Percentiles rank a stretch among this genome's conserved stretches.
These are phyloP conservation scores for Anoncus sp. DNA, from an alignment of 2,888 invertebrate species.

Conservation along the genomic window DNA sequence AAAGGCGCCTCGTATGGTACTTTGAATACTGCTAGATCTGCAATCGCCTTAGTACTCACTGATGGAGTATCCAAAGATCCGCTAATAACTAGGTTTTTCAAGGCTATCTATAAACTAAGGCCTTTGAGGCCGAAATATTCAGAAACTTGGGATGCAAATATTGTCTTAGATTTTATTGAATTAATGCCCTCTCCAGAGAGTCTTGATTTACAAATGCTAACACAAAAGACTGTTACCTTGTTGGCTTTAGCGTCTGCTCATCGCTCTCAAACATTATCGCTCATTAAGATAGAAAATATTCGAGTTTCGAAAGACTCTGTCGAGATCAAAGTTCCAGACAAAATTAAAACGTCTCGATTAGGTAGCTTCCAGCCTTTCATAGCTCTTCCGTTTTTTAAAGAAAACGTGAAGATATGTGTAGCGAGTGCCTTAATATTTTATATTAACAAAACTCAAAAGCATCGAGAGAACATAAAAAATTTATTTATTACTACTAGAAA, in stretches of 20 bases:
- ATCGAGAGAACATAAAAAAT: conserved; percentile 23
- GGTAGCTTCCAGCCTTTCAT: conserved; percentile 41
- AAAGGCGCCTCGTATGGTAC: not conserved
- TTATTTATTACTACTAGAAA: conserved; percentile 33
- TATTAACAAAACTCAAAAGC: conserved; percentile 27
- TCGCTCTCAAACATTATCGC: conserved; percentile 22
- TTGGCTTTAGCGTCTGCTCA: conserved; percentile 1
- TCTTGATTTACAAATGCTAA: conserved; percentile 23
- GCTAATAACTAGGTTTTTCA: conserved; percentile 60
- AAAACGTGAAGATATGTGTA: conserved; percentile 27
- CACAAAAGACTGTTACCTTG: conserved; percentile 8
- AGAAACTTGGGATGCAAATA: conserved; percentile 48
- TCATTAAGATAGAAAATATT: conserved; percentile 41
- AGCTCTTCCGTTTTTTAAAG: conserved; percentile 31
- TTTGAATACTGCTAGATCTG: conserved; percentile 9
- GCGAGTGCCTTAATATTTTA: conserved; percentile 23
- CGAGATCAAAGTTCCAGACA: conserved; percentile 52
- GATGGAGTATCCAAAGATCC: conserved; percentile 17
- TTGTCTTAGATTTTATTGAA: conserved; percentile 54
- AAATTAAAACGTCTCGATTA: conserved; percentile 47
- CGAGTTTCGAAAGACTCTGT: not conserved
- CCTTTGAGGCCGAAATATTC: conserved; percentile 56
- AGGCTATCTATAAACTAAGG: conserved; percentile 61
- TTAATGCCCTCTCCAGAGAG: too few relatives aligned
- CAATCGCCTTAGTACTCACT: conserved; percentile 3